Evolutionary conservation across 2,113 vertebrate species (phyloP).

Genomic region (Cynoglossus semilaevis): DNA sequence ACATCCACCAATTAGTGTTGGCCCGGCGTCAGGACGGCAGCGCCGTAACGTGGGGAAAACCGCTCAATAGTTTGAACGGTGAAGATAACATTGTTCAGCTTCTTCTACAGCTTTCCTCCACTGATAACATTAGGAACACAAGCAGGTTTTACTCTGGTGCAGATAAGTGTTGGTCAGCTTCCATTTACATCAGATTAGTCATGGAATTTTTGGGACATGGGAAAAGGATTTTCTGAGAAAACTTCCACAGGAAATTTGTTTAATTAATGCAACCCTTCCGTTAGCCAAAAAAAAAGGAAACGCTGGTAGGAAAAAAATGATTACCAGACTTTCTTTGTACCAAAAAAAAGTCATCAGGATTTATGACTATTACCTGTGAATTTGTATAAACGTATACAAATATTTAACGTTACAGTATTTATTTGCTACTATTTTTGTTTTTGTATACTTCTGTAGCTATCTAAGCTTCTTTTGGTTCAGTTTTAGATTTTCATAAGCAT

Average conservation of each 20-base stretch:
- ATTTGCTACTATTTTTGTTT: too few relatives aligned
- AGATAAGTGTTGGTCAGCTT: constrained; percentile 17
- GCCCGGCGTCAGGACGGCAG: constrained; percentile 25
- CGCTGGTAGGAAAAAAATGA: too few relatives aligned
- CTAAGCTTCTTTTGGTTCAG: too few relatives aligned
- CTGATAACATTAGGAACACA: constrained; percentile 39
- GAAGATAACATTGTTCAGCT: constrained; percentile 68
- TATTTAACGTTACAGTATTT: too few relatives aligned
- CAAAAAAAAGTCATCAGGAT: too few relatives aligned
- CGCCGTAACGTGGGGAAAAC: constrained; percentile 32
- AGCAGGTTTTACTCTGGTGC: constrained; percentile 11
- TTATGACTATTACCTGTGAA: too few relatives aligned
- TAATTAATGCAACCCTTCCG: constrained; percentile 3
- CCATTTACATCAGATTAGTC: constrained; percentile 10
- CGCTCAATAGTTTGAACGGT: constrained; percentile 18
- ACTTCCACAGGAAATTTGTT: constrained; percentile 6
- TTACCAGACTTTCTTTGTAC: too few relatives aligned
- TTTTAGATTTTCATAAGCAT: too few relatives aligned
- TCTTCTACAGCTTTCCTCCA: constrained; percentile 34
- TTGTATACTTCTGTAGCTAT: too few relatives aligned
- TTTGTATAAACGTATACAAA: too few relatives aligned
- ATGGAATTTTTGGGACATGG: not conserved
- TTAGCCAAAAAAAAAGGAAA: not conserved
- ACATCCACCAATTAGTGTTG: constrained; percentile 21
- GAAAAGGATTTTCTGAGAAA: constrained; percentile 19